phyloP scores from a whole-genome alignment of 2,797 vertebrate genomes.

The Spinibarbus caldwelli region DNA sequence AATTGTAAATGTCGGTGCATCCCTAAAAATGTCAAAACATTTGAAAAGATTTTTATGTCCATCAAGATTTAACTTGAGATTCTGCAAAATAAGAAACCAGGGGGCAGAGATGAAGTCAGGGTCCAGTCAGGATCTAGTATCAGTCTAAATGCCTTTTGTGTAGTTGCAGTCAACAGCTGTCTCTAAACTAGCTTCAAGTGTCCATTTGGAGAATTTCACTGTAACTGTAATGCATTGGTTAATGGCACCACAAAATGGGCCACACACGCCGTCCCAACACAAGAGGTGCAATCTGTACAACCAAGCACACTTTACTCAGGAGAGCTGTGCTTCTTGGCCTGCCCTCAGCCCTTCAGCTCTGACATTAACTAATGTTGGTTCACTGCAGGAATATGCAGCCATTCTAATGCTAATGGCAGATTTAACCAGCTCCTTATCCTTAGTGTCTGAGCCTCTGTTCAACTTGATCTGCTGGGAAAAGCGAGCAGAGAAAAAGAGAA shows the following conservation, averaged over 20 bases:
- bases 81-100: background rate
- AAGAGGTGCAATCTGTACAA: constrained; percentile 60
- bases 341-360: constrained; percentile 68
- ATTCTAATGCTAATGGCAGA: constrained; percentile 78
- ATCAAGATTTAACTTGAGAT: background rate
- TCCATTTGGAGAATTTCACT: constrained; percentile 39
- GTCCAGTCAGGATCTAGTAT: constrained; percentile 27
- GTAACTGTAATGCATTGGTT: constrained; percentile 39
- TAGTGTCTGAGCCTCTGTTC: constrained; percentile 67
- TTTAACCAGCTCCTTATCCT: constrained; percentile 78
- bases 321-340: constrained; percentile 62
- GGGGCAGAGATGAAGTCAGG: background rate
- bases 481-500: constrained; percentile 42
- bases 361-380: constrained; percentile 80
- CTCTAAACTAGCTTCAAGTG: constrained; percentile 25
- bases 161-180: constrained; percentile 37
- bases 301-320: constrained; percentile 58
- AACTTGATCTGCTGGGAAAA: constrained; percentile 64
- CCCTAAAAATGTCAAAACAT: background rate
- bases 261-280: constrained; percentile 61
- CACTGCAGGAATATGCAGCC: constrained; percentile 73
- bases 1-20: background rate
- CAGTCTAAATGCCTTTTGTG: constrained; percentile 32
- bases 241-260: constrained; percentile 56
- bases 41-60: background rate